These are phyloP conservation scores for Polydesmus complanatus DNA, from an alignment of 2,888 invertebrate genomes.

Conservation along the genomic window DNA sequence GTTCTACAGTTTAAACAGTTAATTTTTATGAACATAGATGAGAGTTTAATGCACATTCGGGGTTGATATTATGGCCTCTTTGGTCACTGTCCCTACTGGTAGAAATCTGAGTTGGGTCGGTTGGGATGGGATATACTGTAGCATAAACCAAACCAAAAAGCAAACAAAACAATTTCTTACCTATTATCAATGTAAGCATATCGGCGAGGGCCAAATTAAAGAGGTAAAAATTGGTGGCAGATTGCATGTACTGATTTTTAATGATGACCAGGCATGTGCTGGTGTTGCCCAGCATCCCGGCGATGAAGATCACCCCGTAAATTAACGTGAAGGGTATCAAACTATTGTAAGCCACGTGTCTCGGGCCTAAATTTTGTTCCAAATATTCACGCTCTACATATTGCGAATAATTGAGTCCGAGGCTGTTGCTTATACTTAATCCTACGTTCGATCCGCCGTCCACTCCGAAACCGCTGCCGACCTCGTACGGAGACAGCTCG, in stretches of 20 bases:
- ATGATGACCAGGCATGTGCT: conserved; percentile 29
- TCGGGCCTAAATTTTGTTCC: conserved; percentile 25
- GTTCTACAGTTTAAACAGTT: no score
- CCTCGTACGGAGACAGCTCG: no score
- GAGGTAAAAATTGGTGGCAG: conserved; percentile 30
- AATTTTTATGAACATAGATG: no score
- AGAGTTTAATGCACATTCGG: no score
- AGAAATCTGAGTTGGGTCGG: no score
- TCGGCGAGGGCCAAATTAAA: conserved; percentile 31
- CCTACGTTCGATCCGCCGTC: no score
- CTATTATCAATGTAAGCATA: conserved; percentile 27
- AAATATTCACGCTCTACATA: conserved; percentile 7
- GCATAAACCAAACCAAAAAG: neutral
- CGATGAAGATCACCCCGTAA: conserved; percentile 28
- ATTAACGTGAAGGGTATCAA: conserved; percentile 28
- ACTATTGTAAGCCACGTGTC: conserved; percentile 24
- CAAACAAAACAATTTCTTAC: no score
- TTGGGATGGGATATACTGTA: no score
- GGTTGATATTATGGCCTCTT: no score
- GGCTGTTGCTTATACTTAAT: neutral
- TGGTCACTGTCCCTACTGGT: no score
- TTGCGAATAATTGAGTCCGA: neutral
- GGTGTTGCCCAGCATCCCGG: conserved; percentile 28
- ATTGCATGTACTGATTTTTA: conserved; percentile 29
- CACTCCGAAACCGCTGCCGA: no score